phyloP scores from a whole-genome alignment of 2,113 vertebrate genomes.

The Aspiorhynchus laticeps region DNA sequence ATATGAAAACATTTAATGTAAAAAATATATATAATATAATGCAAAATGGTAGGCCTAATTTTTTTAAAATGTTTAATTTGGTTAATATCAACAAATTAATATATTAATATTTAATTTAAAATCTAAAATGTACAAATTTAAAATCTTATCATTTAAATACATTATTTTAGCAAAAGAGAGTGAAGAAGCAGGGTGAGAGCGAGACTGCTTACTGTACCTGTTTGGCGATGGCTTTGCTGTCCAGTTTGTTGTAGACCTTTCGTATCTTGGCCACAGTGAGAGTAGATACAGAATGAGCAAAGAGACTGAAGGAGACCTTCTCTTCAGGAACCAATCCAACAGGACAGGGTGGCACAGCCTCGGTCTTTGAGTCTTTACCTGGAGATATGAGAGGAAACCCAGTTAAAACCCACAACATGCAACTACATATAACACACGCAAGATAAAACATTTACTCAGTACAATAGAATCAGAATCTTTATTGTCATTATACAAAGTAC shows the following conservation, averaged over 20 bases:
- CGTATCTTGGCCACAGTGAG: conserved; percentile 96
- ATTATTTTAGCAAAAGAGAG: background rate
- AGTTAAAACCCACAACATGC: background rate
- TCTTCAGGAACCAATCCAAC: conserved; percentile 93
- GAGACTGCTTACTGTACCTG: conserved; percentile 78
- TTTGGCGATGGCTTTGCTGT: conserved; percentile 98
- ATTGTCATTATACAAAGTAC: too few relatives aligned
- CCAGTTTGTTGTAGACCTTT: conserved; percentile 96
- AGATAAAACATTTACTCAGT: background rate
- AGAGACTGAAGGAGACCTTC: conserved; percentile 96
- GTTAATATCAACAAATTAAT: background rate
- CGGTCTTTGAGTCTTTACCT: conserved; percentile 94
- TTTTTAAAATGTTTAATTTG: background rate
- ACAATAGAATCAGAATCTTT: too few relatives aligned
- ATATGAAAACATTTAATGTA: background rate
- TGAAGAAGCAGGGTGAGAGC: background rate
- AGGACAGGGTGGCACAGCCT: conserved; percentile 77
- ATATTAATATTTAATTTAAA: background rate
- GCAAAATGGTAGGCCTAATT: background rate
- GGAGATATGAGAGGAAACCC: conserved; percentile 25
- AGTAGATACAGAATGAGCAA: conserved; percentile 87
- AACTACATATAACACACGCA: background rate
- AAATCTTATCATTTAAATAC: background rate
- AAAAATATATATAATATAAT: background rate
- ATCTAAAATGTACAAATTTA: background rate